Evolutionary conservation across 2,113 vertebrate genomes (phyloP).

Genomic region (Cichladusa arquata): DNA sequence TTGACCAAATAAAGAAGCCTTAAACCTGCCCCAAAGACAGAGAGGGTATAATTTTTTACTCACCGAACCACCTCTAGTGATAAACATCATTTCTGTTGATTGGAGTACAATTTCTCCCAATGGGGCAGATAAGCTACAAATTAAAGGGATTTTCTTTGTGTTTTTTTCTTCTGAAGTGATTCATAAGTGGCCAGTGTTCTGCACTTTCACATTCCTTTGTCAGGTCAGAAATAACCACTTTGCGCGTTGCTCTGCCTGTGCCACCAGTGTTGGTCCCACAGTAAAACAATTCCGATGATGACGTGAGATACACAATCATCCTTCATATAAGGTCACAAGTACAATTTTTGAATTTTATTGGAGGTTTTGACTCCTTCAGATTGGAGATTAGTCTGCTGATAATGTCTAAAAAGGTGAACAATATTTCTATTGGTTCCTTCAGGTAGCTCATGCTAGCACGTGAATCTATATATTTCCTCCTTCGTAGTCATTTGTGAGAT

Average conservation of each 20-base stretch:
- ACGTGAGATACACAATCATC: not conserved
- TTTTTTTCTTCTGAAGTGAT: not conserved
- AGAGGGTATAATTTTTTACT: not conserved
- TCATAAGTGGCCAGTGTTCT: not conserved
- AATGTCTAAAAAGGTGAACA: conserved; percentile 57
- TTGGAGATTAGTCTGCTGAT: conserved; percentile 38
- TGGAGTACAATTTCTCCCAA: not conserved
- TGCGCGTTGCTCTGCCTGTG: not conserved
- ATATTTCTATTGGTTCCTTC: conserved; percentile 50
- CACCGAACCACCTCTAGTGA: not conserved
- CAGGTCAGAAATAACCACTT: not conserved
- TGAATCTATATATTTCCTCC: conserved; percentile 41
- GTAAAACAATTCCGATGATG: not conserved
- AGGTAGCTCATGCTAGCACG: not conserved
- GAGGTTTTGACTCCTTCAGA: conserved; percentile 17
- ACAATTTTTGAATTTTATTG: conserved; percentile 36
- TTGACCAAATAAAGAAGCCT: not conserved
- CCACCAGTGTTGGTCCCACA: not conserved
- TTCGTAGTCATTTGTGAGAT: not conserved
- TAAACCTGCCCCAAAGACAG: not conserved
- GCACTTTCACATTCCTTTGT: not conserved
- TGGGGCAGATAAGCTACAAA: not conserved
- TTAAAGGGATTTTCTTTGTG: not conserved
- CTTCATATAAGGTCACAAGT: conserved; percentile 54
- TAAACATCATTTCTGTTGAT: not conserved